phyloP scores from a whole-genome alignment of 2,797 vertebrate genomes.

The Falco columbarius region DNA sequence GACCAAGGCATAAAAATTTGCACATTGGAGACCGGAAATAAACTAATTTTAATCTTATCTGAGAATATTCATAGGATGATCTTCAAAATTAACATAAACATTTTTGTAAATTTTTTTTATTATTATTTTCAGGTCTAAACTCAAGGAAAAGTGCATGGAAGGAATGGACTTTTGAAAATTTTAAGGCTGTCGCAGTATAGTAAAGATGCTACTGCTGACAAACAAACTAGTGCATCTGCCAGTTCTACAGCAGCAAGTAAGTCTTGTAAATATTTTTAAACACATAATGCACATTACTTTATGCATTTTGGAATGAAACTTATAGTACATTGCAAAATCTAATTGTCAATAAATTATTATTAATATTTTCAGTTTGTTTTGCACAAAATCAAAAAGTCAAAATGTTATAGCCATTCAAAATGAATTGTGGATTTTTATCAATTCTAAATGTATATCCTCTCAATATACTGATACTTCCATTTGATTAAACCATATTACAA shows the following conservation, averaged over 20 bases:
- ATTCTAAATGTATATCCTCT: not conserved
- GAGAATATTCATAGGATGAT: not conserved
- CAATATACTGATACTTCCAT: not conserved
- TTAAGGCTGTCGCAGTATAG: not conserved
- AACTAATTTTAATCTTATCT: not conserved
- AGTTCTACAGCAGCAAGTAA: not conserved
- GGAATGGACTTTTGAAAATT: slow-evolving; percentile 63
- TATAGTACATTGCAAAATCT: not conserved
- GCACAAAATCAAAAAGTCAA: not conserved
- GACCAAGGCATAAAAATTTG: not conserved
- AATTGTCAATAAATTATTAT: not conserved
- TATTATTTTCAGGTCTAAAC: slow-evolving; percentile 55
- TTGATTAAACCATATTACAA: not conserved
- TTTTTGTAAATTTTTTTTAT: slow-evolving; percentile 6
- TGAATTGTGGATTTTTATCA: not conserved
- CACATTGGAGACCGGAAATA: not conserved
- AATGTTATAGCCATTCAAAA: not conserved
- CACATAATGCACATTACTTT: not conserved
- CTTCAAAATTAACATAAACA: not conserved
- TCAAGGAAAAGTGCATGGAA: slow-evolving; percentile 53
- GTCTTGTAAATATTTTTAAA: slow-evolving; percentile 1
- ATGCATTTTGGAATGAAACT: not conserved
- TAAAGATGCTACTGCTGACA: not conserved
- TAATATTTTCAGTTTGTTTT: not conserved
- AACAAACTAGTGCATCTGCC: not conserved